Conservation (phyloP, 2,888 invertebrate genomes). For the Chironomus tentans region DNA sequence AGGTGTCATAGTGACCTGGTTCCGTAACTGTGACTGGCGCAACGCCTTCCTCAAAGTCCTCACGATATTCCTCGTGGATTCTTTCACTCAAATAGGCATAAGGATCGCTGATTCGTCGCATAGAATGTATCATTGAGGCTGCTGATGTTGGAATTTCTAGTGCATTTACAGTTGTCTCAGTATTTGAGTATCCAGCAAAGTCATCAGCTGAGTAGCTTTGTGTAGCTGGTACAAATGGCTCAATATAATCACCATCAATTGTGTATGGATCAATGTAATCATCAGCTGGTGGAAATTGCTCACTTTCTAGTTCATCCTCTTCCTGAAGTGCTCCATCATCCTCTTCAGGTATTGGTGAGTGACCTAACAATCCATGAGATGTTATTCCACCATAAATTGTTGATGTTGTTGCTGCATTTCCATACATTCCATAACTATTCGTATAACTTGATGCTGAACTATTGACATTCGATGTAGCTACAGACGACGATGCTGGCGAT, state of each 20-base stretch:
- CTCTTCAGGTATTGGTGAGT: constrained; percentile 2
- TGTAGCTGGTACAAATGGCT: background rate
- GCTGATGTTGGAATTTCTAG: background rate
- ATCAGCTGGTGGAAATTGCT: background rate
- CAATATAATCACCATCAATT: background rate
- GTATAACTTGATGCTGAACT: background rate
- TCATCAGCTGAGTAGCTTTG: background rate
- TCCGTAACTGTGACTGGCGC: background rate
- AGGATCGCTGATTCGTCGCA: background rate
- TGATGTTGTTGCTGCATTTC: constrained; percentile 12
- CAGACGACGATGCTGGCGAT: background rate
- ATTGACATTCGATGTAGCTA: constrained; percentile 27
- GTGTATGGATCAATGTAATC: background rate
- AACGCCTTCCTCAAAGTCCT: constrained; percentile 19
- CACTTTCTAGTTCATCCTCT: background rate
- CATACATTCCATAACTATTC: background rate
- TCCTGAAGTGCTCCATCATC: background rate
- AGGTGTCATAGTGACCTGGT: background rate
- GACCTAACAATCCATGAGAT: background rate
- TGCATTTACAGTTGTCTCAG: background rate
- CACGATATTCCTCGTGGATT: constrained; percentile 22
- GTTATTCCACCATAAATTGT: background rate
- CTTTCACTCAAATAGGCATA: background rate
- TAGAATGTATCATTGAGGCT: background rate
- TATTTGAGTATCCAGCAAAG: background rate